These are phyloP conservation scores for Osmerus eperlanus DNA, from an alignment of 2,113 vertebrate species.

Conservation along the genomic window DNA sequence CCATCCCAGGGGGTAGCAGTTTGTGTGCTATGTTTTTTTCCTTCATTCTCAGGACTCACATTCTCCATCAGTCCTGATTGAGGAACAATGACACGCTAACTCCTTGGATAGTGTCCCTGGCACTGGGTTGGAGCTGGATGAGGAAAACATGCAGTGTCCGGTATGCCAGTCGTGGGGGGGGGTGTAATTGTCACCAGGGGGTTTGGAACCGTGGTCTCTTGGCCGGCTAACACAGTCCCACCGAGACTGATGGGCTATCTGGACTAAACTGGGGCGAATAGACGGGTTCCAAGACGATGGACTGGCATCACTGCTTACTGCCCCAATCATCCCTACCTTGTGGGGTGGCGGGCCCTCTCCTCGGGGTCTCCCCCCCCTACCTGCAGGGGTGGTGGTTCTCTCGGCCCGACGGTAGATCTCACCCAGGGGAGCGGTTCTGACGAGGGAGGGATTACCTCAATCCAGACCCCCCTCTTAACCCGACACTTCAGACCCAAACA, in stretches of 20 bases:
- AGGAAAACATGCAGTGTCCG: too few relatives aligned
- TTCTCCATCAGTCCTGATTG: too few relatives aligned
- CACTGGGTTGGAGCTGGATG: too few relatives aligned
- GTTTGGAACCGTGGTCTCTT: not conserved
- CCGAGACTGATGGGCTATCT: not conserved
- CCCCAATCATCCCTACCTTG: too few relatives aligned
- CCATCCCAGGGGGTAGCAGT: too few relatives aligned
- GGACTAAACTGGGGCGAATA: not conserved
- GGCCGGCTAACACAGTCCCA: not conserved
- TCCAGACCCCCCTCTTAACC: slow-evolving; percentile 58
- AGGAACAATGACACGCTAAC: too few relatives aligned
- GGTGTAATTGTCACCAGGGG: too few relatives aligned
- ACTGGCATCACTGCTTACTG: too few relatives aligned
- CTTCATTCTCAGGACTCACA: too few relatives aligned
- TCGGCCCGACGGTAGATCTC: not conserved
- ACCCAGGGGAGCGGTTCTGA: slow-evolving; percentile 50
- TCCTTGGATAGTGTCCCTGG: too few relatives aligned
- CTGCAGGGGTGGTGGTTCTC: not conserved
- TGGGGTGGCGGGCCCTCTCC: not conserved
- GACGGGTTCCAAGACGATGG: not conserved
- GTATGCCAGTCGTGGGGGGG: too few relatives aligned
- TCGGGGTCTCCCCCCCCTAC: not conserved
- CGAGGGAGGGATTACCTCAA: slow-evolving; percentile 70
- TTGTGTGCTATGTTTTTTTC: too few relatives aligned
- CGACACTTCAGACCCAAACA: slow-evolving; percentile 70